phyloP scores from a whole-genome alignment of 2,888 invertebrate species.

The Apamea anceps region DNA sequence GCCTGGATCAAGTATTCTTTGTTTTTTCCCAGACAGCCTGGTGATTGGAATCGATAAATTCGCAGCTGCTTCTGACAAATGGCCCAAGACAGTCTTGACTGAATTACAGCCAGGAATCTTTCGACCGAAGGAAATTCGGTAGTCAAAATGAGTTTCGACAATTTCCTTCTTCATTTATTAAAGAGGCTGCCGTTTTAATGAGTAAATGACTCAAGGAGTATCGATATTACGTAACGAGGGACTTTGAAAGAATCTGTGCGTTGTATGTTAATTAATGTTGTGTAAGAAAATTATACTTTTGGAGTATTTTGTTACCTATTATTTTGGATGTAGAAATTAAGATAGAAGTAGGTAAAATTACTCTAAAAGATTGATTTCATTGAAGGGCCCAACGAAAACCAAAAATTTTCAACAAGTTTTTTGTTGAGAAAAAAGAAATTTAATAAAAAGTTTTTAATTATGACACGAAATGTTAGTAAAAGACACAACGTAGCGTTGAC shows the following conservation, averaged over 20 bases:
- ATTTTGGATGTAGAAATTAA: neutral
- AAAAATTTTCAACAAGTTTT: neutral
- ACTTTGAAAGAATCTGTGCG: constrained; percentile 14
- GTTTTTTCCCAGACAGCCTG: constrained; percentile 40
- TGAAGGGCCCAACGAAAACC: neutral
- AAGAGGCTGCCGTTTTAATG: constrained; percentile 48
- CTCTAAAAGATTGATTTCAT: neutral
- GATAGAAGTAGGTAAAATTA: neutral
- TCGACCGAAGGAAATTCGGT: constrained; percentile 45
- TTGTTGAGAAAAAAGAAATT: neutral
- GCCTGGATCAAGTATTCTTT: constrained; percentile 31
- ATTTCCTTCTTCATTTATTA: constrained; percentile 56
- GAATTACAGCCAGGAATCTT: constrained; percentile 53
- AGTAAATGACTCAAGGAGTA: constrained; percentile 47
- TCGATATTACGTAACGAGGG: constrained; percentile 22
- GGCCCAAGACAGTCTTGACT: constrained; percentile 53
- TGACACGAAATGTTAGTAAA: neutral
- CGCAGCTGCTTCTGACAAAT: constrained; percentile 69
- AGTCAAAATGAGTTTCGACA: constrained; percentile 45
- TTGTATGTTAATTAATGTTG: constrained; percentile 23
- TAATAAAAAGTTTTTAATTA: neutral
- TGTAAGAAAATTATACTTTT: neutral
- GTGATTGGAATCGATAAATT: constrained; percentile 66
- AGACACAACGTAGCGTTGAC: neutral
- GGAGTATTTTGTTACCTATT: constrained; percentile 16